Evolutionary conservation across 2,113 vertebrate species (phyloP).

Genomic region (Harpagus bidentatus): DNA sequence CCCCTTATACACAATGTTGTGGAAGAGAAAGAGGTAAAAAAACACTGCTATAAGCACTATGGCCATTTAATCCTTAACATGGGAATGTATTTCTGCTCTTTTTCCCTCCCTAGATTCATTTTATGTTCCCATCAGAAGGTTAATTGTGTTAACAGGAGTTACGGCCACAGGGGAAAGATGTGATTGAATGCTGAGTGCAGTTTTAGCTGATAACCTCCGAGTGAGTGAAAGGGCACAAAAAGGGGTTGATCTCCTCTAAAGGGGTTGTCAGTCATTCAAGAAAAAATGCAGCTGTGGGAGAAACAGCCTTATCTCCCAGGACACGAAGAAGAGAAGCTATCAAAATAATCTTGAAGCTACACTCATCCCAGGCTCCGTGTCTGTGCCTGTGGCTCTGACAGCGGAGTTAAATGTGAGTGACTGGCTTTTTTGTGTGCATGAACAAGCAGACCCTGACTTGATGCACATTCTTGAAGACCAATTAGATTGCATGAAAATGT

Average conservation of each 20-base stretch:
- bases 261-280: conserved; percentile 56
- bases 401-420: background rate
- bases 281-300: conserved; percentile 47
- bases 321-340: conserved; percentile 51
- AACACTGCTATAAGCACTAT: conserved; percentile 9
- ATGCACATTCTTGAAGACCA: background rate
- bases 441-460: background rate
- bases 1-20: background rate
- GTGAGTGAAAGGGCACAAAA: conserved; percentile 58
- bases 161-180: conserved; percentile 62
- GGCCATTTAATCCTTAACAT: conserved; percentile 53
- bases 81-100: conserved; percentile 65
- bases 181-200: conserved; percentile 63
- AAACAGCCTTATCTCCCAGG: conserved; percentile 64
- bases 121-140: conserved; percentile 65
- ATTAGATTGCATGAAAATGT: background rate
- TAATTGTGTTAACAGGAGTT: conserved; percentile 68
- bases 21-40: background rate
- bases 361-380: background rate
- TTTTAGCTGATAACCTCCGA: conserved; percentile 67
- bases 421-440: background rate
- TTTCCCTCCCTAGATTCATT: conserved; percentile 46
- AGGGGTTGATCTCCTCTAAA: conserved; percentile 58
- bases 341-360: conserved; percentile 54
- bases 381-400: conserved; percentile 38